phyloP scores from a whole-genome alignment of 1,140 invertebrate species.

The Drosophila chauvacae region DNA sequence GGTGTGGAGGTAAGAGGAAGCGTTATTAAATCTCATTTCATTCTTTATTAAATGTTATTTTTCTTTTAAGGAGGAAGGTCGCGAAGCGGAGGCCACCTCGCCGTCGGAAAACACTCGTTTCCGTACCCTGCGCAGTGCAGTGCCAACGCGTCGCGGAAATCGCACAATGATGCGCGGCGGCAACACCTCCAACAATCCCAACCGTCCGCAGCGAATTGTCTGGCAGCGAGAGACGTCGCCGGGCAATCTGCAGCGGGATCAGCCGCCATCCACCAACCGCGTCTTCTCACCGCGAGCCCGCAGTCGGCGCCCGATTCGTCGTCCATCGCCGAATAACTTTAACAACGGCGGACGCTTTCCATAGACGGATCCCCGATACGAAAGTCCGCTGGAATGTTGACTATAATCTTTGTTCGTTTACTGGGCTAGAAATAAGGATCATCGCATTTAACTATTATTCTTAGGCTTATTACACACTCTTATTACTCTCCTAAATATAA shows the following conservation, averaged over 20 bases:
- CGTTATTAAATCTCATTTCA: neutral
- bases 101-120: slow-evolving; percentile 85
- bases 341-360: slow-evolving; percentile 57
- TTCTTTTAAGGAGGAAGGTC: slow-evolving; percentile 86
- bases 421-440: slow-evolving; percentile 41
- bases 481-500: neutral
- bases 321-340: slow-evolving; percentile 72
- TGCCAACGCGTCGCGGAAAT: slow-evolving; percentile 63
- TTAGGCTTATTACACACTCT: slow-evolving; percentile 6
- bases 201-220: slow-evolving; percentile 85
- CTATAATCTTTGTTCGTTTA: slow-evolving; percentile 49
- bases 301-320: slow-evolving; percentile 67
- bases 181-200: slow-evolving; percentile 36
- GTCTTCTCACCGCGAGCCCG: slow-evolving; percentile 54
- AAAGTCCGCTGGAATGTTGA: slow-evolving; percentile 53
- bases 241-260: slow-evolving; percentile 62
- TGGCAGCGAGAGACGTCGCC: slow-evolving; percentile 77
- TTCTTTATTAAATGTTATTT: neutral
- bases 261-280: slow-evolving; percentile 57
- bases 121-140: slow-evolving; percentile 67
- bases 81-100: slow-evolving; percentile 89
- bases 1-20: slow-evolving; percentile 84
- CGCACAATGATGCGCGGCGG: slow-evolving; percentile 62
- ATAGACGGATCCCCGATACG: slow-evolving; percentile 14
- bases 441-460: slow-evolving; percentile 55